phyloP scores from a whole-genome alignment of 2,113 vertebrate species.

The Menidia beryllina region DNA sequence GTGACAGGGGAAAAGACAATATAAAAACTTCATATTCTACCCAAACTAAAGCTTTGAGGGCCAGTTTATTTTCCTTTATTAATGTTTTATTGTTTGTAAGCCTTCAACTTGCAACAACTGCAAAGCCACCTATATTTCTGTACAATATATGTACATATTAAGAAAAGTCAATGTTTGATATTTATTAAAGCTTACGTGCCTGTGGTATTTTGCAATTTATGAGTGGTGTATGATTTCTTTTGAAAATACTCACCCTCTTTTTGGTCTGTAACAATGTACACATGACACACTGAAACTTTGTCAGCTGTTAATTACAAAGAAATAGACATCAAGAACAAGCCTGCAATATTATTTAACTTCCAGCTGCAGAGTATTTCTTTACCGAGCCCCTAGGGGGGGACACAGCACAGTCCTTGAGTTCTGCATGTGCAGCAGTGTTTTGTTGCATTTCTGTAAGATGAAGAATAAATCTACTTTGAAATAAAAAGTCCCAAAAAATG shows the following conservation, averaged over 20 bases:
- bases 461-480: no score
- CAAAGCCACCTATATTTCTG: conserved; percentile 81
- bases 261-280: no score
- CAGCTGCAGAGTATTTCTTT: not conserved
- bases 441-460: not conserved
- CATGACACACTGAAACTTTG: no score
- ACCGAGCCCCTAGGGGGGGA: not conserved
- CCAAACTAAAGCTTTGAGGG: conserved; percentile 75
- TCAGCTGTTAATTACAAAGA: not conserved
- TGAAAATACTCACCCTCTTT: not conserved
- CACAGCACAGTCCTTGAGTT: not conserved
- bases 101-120: conserved; percentile 78
- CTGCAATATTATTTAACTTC: not conserved
- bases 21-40: conserved; percentile 75
- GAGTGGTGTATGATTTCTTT: conserved; percentile 72
- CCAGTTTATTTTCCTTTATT: conserved; percentile 68
- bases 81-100: conserved; percentile 69
- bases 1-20: conserved; percentile 23
- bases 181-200: conserved; percentile 92
- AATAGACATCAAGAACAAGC: not conserved
- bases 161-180: conserved; percentile 90
- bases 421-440: not conserved
- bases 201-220: conserved; percentile 88
- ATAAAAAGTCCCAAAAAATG: no score
- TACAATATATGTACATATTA: conserved; percentile 91